Percentiles rank a stretch among this genome's conserved stretches.
Conservation (phyloP, 2,113 vertebrate species). For the Perca fluviatilis region DNA sequence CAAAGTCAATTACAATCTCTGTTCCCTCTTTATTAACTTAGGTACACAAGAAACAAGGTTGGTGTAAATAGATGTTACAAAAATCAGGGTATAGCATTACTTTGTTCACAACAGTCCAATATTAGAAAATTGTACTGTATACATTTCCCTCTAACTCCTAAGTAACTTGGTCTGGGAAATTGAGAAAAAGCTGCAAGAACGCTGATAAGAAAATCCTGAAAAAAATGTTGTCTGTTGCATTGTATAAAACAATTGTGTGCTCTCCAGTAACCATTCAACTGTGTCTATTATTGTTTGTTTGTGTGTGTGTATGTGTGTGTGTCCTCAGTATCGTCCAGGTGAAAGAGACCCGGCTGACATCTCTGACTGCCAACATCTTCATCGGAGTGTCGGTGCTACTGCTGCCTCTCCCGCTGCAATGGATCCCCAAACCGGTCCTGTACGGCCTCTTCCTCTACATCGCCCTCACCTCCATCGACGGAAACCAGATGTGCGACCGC, state of each 20-base stretch:
- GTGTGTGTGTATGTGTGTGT: slow-evolving; percentile 9
- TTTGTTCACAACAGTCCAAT: background rate
- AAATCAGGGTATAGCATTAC: background rate
- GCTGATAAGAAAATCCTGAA: slow-evolving; percentile 51
- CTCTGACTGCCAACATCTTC: slow-evolving; percentile 92
- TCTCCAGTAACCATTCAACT: slow-evolving; percentile 21
- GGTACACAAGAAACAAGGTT: background rate
- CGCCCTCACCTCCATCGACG: slow-evolving; percentile 95
- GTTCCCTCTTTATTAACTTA: background rate
- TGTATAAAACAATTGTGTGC: slow-evolving; percentile 24
- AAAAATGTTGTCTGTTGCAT: slow-evolving; percentile 40
- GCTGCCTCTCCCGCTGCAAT: slow-evolving; percentile 94
- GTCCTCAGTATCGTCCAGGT: slow-evolving; percentile 92
- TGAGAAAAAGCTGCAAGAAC: slow-evolving; percentile 40
- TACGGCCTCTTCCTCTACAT: slow-evolving; percentile 98
- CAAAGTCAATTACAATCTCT: background rate
- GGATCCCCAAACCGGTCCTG: slow-evolving; percentile 97
- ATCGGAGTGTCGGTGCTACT: slow-evolving; percentile 95
- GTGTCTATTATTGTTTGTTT: background rate
- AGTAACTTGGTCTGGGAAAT: background rate
- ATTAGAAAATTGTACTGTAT: too few species aligned
- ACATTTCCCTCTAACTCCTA: background rate
- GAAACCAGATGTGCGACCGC: slow-evolving; percentile 96
- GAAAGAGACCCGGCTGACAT: slow-evolving; percentile 95
- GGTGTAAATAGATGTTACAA: background rate